phyloP scores from a whole-genome alignment of 2,113 vertebrate genomes.

The Syrrhaptes paradoxus region DNA sequence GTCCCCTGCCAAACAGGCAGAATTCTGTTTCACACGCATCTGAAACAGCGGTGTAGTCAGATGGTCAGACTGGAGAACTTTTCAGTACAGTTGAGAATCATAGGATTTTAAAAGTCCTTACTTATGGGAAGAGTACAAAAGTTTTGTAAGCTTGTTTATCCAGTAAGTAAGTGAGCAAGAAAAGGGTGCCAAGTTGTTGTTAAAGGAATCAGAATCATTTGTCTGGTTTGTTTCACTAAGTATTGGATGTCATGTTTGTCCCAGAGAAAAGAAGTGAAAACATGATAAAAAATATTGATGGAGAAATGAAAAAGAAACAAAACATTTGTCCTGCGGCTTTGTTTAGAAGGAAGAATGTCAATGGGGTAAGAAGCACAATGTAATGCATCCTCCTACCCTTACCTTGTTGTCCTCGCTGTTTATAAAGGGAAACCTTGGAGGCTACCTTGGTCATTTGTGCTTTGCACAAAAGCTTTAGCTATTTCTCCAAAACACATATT shows the following conservation, averaged over 20 bases:
- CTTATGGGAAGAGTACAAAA: background rate
- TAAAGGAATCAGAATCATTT: background rate
- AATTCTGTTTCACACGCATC: background rate
- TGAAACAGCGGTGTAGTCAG: background rate
- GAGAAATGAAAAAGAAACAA: background rate
- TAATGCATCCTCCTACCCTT: background rate
- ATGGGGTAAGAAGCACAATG: background rate
- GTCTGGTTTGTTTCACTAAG: background rate
- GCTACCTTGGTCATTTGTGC: background rate
- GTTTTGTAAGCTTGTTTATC: background rate
- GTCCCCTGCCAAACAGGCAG: background rate
- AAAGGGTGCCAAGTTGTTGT: background rate
- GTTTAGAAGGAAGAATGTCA: background rate
- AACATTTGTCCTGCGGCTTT: background rate
- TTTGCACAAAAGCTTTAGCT: background rate
- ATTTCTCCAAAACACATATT: background rate
- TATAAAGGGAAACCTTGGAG: background rate
- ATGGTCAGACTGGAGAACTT: background rate
- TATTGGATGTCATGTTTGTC: background rate
- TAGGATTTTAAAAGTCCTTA: background rate
- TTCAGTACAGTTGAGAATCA: background rate
- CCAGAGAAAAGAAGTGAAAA: background rate
- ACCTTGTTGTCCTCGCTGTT: background rate
- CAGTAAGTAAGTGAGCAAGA: background rate
- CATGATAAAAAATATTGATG: background rate